A percentile compares a stretch with the other conserved stretches of the same genome.
Evolutionary conservation across 2,797 vertebrate genomes (phyloP).

Genomic region (Halcyon leucocephala): DNA sequence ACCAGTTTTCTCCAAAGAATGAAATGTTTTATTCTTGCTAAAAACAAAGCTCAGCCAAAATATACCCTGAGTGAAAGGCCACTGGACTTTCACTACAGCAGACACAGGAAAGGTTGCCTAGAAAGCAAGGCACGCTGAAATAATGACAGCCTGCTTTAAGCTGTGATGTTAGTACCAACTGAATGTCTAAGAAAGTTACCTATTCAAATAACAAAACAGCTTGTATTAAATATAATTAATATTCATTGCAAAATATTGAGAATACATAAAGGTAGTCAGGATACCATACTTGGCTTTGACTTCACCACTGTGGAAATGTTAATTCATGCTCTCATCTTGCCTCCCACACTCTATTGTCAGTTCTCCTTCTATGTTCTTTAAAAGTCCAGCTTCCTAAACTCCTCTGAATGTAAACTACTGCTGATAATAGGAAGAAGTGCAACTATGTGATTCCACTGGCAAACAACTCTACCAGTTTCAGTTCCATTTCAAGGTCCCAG

Average conservation of each 20-base stretch:
- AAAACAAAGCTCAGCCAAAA: background rate
- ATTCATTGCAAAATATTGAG: conserved; percentile 10
- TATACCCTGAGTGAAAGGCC: background rate
- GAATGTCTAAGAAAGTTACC: background rate
- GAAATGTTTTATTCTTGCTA: background rate
- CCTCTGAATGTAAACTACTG: background rate
- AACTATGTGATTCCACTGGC: background rate
- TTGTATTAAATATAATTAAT: background rate
- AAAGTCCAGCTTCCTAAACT: conserved; percentile 4
- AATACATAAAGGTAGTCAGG: background rate
- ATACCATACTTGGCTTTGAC: background rate
- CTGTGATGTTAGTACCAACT: background rate
- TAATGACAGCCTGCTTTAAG: background rate
- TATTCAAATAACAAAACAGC: background rate
- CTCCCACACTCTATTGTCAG: background rate
- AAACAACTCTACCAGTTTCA: background rate
- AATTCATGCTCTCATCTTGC: background rate
- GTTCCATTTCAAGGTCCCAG: conserved; percentile 14
- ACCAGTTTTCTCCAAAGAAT: background rate
- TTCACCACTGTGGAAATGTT: background rate
- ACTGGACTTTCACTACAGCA: background rate
- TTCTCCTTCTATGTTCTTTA: background rate
- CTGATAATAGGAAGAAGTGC: background rate
- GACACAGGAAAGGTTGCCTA: background rate
- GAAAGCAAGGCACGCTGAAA: background rate